Evolutionary conservation across 2,797 vertebrate genomes (phyloP), one percentile per base, ranked within the genome.

Genomic region (Neoniphon sammara): DNA sequence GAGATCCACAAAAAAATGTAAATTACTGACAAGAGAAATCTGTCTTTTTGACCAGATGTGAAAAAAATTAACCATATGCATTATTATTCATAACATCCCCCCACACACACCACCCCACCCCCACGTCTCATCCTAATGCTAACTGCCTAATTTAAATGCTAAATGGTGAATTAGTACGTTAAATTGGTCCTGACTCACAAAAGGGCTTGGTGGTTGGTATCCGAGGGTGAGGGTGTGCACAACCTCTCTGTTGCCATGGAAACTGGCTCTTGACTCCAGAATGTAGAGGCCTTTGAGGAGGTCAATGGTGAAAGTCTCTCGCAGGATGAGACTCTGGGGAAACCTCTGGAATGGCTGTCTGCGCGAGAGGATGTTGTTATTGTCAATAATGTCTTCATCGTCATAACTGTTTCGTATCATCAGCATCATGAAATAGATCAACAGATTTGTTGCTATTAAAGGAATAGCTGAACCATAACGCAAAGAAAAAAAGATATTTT

Each of bases 331-430:
- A 78, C 85, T 95, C 85, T 91, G 93, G 6, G 93, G 93, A 69
- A 94, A 90, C 74, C 87, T 85, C 77, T 91, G 91, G 88, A 96
- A 94, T 18, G 95, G 94, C 83, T 96, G 96, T 83, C 96, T 97
- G 92, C 74, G 83, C 50, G 2, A 78, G 53, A 84, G 30, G 66
- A 27, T 15, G 25, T 47, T 12, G 27, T 36, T 53, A 75, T 49
- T 60, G 34, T 75, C 56, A 78, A 31, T 5, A 42, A 18, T 70
- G 34, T 53, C 5, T 12, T 25, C 8, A 49, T 27, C 18, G 14
- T 8, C 36, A n/a, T 0, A 14, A 17, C n/a, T 23, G 47, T 14
- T 15, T 17, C 2, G 0, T 18, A 5, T 15, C 7, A 52, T 6
- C n/a, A 21, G 11, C 4, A 53, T 30, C 10, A 2, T 14, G 52